phyloP scores from a whole-genome alignment of 2,113 vertebrate genomes.

The Dicaeum eximium region DNA sequence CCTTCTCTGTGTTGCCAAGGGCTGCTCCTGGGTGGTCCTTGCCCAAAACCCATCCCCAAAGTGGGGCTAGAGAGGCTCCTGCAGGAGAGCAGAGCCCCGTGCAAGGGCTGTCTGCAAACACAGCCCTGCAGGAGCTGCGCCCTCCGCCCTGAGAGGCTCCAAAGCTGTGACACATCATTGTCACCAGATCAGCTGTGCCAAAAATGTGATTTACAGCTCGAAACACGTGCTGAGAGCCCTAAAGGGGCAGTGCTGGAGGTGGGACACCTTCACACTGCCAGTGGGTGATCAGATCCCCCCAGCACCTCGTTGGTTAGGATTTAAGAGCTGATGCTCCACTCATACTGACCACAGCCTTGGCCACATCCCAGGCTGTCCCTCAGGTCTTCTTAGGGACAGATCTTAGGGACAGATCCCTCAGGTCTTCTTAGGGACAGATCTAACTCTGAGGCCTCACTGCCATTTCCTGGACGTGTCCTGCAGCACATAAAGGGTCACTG shows the following conservation, averaged over 20 bases:
- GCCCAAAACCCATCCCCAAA: not conserved
- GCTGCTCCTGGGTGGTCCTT: not conserved
- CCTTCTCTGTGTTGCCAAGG: not conserved
- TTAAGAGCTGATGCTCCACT: not conserved
- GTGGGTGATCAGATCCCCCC: not conserved
- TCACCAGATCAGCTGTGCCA: not conserved
- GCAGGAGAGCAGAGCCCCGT: not conserved
- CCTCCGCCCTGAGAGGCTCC: not conserved
- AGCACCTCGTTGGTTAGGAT: not conserved
- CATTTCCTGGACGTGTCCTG: not conserved
- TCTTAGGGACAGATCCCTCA: fast-evolving
- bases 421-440: fast-evolving
- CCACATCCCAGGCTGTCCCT: no score
- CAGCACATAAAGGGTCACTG: not conserved
- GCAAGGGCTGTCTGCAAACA: not conserved
- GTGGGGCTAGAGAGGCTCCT: not conserved
- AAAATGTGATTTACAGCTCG: fast-evolving
- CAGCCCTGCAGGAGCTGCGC: not conserved
- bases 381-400: fast-evolving
- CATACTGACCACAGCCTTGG: not conserved
- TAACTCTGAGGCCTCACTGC: not conserved
- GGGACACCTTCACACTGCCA: not conserved
- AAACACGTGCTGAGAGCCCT: not conserved
- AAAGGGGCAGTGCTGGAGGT: not conserved
- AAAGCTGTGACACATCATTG: not conserved